Evolutionary conservation across 2,797 vertebrate species (phyloP).

Genomic region (Propithecus deckenii): DNA sequence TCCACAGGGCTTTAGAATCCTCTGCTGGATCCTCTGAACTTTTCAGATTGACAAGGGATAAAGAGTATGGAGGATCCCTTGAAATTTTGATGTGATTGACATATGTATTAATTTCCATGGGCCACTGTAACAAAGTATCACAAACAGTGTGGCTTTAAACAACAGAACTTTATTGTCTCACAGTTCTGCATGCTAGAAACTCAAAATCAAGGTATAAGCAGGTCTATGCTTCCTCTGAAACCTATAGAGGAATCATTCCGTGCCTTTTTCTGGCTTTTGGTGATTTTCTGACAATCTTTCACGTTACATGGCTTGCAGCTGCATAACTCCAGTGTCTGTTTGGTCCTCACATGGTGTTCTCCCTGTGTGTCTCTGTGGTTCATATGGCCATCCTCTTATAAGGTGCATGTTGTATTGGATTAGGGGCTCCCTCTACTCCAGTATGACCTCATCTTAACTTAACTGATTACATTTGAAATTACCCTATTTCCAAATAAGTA

Average conservation of each 20-base stretch:
- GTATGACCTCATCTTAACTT: not conserved
- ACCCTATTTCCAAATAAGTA: not conserved
- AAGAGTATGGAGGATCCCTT: not conserved
- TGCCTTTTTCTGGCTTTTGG: not conserved
- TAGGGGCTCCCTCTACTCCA: not conserved
- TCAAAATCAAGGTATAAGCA: not conserved
- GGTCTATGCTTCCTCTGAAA: not conserved
- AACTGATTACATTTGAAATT: not conserved
- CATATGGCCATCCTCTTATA: not conserved
- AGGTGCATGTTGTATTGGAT: not conserved
- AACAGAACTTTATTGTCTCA: not conserved
- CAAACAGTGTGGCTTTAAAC: not conserved
- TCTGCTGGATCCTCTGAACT: not conserved
- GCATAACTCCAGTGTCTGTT: not conserved
- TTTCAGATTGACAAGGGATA: not conserved
- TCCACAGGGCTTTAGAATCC: not conserved
- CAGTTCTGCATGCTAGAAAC: not conserved
- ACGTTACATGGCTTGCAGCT: not conserved
- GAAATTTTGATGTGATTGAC: not conserved
- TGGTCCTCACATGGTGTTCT: not conserved
- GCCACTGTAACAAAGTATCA: not conserved
- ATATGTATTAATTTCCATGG: not conserved
- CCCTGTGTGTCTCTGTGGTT: not conserved
- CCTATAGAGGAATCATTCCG: not conserved
- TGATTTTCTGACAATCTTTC: not conserved